Percentiles rank a stretch among this genome's conserved stretches.
These are phyloP conservation scores for Paralichthys olivaceus DNA, from an alignment of 2,113 vertebrate genomes.

Conservation along the genomic window DNA sequence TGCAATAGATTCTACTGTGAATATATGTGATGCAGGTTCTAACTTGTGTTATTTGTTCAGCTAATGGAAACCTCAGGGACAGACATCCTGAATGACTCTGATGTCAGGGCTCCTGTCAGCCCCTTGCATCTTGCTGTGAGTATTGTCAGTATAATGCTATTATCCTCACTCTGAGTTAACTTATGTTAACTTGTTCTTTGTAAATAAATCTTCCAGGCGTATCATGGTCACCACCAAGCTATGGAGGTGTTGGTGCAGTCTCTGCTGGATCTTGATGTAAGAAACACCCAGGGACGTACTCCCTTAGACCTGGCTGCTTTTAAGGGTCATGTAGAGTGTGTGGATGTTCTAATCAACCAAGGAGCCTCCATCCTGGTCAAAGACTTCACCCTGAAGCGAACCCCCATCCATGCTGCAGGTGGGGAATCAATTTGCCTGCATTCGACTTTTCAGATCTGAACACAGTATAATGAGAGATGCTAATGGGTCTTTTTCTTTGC, in stretches of 20 bases:
- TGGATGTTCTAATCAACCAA: slow-evolving; percentile 97
- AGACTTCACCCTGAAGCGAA: slow-evolving; percentile 95
- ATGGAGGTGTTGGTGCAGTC: slow-evolving; percentile 97
- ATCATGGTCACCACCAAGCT: slow-evolving; percentile 96
- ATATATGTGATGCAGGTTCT: neutral
- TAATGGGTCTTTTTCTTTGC: slow-evolving; percentile 16
- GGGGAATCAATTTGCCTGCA: neutral
- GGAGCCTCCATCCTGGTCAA: slow-evolving; percentile 97
- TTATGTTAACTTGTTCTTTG: neutral
- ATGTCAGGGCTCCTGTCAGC: slow-evolving; percentile 92
- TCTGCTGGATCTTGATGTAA: slow-evolving; percentile 95
- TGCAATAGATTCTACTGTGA: neutral
- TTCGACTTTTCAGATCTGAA: neutral
- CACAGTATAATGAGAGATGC: neutral
- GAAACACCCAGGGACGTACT: slow-evolving; percentile 93
- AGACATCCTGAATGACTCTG: slow-evolving; percentile 93
- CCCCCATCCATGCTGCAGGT: slow-evolving; percentile 98
- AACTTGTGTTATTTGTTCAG: slow-evolving; percentile 75
- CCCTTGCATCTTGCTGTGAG: slow-evolving; percentile 97
- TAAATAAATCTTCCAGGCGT: slow-evolving; percentile 83
- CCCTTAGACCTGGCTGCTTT: slow-evolving; percentile 95
- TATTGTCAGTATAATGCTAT: slow-evolving; percentile 33
- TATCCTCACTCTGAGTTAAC: neutral
- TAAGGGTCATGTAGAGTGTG: slow-evolving; percentile 97
- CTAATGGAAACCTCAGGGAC: slow-evolving; percentile 97